Conservation (phyloP, 2,797 vertebrate species). For the Chelonia mydas region DNA sequence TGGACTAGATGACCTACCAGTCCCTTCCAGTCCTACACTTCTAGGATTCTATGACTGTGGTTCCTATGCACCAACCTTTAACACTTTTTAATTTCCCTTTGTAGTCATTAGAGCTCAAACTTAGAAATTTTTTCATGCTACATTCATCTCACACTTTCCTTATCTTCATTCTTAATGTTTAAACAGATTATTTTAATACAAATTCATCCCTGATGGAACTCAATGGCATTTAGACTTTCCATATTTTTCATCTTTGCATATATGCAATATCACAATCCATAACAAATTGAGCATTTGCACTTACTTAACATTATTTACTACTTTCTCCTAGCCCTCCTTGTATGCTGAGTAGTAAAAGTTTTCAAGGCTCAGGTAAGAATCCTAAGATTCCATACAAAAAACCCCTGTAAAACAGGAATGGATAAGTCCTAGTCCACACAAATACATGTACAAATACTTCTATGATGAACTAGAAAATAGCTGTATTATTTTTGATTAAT, state of each 20-base stretch:
- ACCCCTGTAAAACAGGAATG: accelerated
- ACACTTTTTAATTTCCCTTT: background rate
- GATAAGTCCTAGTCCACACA: background rate
- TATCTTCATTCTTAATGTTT: background rate
- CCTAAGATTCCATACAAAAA: background rate
- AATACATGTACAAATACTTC: background rate
- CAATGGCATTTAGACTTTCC: background rate
- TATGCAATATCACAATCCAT: background rate
- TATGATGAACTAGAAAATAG: background rate
- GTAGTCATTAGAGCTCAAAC: background rate
- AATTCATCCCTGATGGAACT: background rate
- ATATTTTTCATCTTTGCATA: background rate
- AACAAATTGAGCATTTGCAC: background rate
- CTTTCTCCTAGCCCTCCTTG: constrained; percentile 60
- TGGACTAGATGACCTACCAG: too few relatives aligned
- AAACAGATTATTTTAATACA: background rate
- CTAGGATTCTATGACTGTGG: background rate
- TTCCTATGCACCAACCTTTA: background rate
- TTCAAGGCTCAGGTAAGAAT: constrained; percentile 73
- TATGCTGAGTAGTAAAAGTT: accelerated
- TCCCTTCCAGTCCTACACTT: too few relatives aligned
- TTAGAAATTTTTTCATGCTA: background rate
- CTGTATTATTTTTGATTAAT: background rate
- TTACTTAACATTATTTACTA: constrained; percentile 35
- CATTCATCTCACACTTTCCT: background rate